A percentile compares a stretch with the other conserved stretches of the same genome.
phyloP scores from a whole-genome alignment of 2,113 vertebrate genomes.

The Crocuta crocuta region DNA sequence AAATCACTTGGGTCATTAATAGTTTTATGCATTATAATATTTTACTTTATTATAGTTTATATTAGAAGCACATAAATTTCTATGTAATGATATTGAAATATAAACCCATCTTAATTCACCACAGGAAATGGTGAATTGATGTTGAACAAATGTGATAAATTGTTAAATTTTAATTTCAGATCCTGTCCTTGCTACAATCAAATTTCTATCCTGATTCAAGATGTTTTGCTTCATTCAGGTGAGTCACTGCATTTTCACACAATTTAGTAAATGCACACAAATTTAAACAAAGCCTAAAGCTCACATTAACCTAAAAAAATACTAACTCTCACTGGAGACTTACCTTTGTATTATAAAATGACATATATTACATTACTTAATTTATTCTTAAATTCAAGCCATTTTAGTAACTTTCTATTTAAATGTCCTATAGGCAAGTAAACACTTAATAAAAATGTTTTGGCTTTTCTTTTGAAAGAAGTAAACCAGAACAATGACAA shows the following conservation, averaged over 20 bases:
- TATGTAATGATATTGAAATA: background rate
- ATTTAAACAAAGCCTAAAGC: background rate
- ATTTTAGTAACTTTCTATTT: background rate
- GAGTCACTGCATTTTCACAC: background rate
- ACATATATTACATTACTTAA: background rate
- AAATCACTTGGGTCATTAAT: background rate
- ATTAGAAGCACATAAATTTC: background rate
- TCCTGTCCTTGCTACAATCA: background rate
- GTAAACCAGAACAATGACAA: background rate
- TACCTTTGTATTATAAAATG: background rate
- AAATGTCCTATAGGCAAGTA: background rate
- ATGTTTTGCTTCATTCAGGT: background rate
- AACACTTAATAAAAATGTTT: background rate
- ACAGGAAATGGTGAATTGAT: background rate
- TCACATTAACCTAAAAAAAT: background rate
- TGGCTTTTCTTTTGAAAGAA: background rate
- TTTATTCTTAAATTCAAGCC: background rate
- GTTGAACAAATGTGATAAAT: background rate
- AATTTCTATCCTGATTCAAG: background rate
- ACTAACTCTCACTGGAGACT: background rate
- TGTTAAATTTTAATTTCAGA: background rate
- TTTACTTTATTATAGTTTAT: background rate
- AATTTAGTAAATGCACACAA: background rate
- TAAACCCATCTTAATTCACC: background rate
- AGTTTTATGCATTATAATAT: background rate